phyloP scores from a whole-genome alignment of 2,113 vertebrate species.

The Tragelaphus strepsiceros region DNA sequence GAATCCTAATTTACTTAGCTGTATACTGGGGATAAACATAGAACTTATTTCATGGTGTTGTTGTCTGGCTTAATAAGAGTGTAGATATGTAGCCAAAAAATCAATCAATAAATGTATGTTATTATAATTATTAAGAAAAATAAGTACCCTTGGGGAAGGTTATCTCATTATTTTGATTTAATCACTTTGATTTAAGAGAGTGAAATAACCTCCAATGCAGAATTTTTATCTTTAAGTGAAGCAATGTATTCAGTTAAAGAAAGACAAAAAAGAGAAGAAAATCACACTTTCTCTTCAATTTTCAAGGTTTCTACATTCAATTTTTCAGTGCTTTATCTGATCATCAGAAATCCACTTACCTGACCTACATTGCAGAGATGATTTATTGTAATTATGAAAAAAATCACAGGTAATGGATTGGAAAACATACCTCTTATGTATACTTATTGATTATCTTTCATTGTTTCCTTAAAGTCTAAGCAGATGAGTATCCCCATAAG shows the following conservation, averaged over 20 bases:
- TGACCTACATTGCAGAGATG: neutral
- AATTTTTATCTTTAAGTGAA: neutral
- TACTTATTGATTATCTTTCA: neutral
- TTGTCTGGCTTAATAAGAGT: neutral
- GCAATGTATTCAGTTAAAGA: neutral
- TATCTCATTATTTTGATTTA: neutral
- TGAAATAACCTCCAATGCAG: neutral
- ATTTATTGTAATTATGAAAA: constrained; percentile 28
- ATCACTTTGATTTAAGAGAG: neutral
- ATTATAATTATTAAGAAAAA: neutral
- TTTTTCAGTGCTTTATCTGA: neutral
- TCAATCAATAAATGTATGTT: neutral
- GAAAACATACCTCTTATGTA: neutral
- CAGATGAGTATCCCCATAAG: neutral
- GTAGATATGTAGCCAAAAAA: neutral
- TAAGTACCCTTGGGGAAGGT: neutral
- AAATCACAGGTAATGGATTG: neutral
- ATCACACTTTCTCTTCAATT: neutral
- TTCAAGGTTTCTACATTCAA: neutral
- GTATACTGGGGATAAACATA: neutral
- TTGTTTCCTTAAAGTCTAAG: neutral
- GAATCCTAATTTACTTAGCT: neutral
- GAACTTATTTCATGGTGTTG: fast-evolving
- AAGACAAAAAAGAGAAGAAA: neutral
- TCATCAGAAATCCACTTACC: neutral